Evolutionary conservation across 2,113 vertebrate species (phyloP), one percentile per base, ranked within the genome.

Genomic region (Anser brachyrhynchus): DNA sequence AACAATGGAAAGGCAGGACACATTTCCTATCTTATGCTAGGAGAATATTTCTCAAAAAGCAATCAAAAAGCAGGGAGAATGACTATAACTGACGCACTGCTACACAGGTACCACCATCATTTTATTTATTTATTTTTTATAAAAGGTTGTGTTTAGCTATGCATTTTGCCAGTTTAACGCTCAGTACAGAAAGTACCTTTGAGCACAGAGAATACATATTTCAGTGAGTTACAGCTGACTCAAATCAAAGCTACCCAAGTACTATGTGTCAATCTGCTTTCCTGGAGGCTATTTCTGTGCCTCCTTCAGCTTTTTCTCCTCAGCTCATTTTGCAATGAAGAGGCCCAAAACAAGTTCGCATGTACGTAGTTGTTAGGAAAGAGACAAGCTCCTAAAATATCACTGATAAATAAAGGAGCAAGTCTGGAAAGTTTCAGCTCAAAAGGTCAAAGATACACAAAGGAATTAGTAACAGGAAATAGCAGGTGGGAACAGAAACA

Each of bases 221-320:
- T 88, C 66, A 78, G 59, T 4, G 11, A 65, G 73, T 64, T 91
- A 76, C 61, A 65, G 82, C 83, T 81, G 87, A 92, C 65, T 94
- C 67, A 89, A 18, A 91, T 92, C 79, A 95, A 95, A 94, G 49
- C n/a, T 74, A 89, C 78, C 29, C 23, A 92, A 94, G 71, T 39
- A 58, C 44, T 85, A 33, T 0, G 0, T 73, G 93, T 92, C 89
- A 84, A 75, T 84, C 84, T 89, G n/a, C 71, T 76, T 87, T 71
- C 74, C 19, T 8, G 75, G 46, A 89, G 79, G 43, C 49, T 96
- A 74, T 85, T 91, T 95, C 59, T 92, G 74, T 92, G 64, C 57
- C 35, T 83, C 41, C 76, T 81, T 85, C 81, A 91, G 72, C 22
- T 80, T 80, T 46, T 85, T 59, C 39, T 87, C 71, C 35, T 67